Conservation (phyloP, 1,140 invertebrate species). For the Chironomus striatipennis region DNA sequence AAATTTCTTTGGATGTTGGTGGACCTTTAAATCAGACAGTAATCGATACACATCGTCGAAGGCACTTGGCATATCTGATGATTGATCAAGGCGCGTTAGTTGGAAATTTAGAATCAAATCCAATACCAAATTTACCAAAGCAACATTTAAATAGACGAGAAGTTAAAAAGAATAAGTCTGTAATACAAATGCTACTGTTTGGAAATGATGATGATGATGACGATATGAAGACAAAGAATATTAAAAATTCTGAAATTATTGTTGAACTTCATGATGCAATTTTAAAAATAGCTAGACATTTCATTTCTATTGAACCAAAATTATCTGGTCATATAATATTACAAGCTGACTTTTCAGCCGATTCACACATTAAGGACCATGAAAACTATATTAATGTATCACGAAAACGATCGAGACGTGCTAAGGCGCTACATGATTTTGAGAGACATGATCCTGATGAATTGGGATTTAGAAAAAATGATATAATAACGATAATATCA, state of each 20-base stretch:
- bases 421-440: slow-evolving; percentile 85
- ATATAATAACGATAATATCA: slow-evolving; percentile 95
- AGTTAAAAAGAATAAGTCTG: slow-evolving; percentile 83
- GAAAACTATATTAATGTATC: slow-evolving; percentile 90
- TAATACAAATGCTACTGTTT: slow-evolving; percentile 83
- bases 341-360: slow-evolving; percentile 89
- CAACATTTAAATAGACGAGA: slow-evolving; percentile 75
- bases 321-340: slow-evolving; percentile 58
- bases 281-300: slow-evolving; percentile 47
- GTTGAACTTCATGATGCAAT: slow-evolving; percentile 97
- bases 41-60: slow-evolving; percentile 80
- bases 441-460: slow-evolving; percentile 98
- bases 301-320: slow-evolving; percentile 39
- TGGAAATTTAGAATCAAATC: slow-evolving; percentile 74
- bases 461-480: slow-evolving; percentile 95
- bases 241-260: slow-evolving; percentile 87
- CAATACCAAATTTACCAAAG: slow-evolving; percentile 75
- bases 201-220: slow-evolving; percentile 65
- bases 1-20: slow-evolving; percentile 46
- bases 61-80: slow-evolving; percentile 93
- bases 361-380: slow-evolving; percentile 89
- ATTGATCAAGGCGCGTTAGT: slow-evolving; percentile 88
- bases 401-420: slow-evolving; percentile 74
- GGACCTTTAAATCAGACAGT: slow-evolving; percentile 74
- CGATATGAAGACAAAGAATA: slow-evolving; percentile 92